Evolutionary conservation across 2,113 vertebrate genomes (phyloP).

Genomic region (Xiphophorus couchianus): DNA sequence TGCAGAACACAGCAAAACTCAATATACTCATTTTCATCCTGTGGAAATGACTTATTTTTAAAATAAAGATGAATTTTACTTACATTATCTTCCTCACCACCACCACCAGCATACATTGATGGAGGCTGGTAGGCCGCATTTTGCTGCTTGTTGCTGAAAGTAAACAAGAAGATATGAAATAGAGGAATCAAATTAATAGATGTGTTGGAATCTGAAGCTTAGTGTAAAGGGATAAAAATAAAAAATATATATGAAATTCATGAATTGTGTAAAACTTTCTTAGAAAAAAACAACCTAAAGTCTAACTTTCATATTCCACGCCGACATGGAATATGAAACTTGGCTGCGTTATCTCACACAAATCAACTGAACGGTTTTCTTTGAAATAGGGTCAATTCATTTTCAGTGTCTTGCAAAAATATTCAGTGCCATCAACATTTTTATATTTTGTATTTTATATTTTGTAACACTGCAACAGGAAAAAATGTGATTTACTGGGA

Average conservation of each 20-base stretch:
- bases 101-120: constrained; percentile 49
- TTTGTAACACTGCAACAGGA: neutral
- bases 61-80: constrained; percentile 26
- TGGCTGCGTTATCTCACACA: neutral
- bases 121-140: constrained; percentile 69
- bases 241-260: too few species aligned
- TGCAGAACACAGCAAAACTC: constrained; percentile 39
- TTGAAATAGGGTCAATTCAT: neutral
- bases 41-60: neutral
- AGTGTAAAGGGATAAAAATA: neutral
- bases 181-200: neutral
- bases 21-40: neutral
- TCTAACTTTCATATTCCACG: too few species aligned
- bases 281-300: too few species aligned
- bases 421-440: neutral
- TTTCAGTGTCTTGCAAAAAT: neutral
- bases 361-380: neutral
- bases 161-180: neutral
- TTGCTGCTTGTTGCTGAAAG: constrained; percentile 66
- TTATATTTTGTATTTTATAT: neutral
- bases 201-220: neutral
- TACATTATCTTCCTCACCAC: constrained; percentile 74
- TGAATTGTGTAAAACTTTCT: too few species aligned
- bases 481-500: neutral
- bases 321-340: too few species aligned